A percentile compares a stretch with the other conserved stretches of the same genome.
These are phyloP conservation scores for Trachemys scripta DNA, from an alignment of 2,113 vertebrate genomes.

Conservation along the genomic window DNA sequence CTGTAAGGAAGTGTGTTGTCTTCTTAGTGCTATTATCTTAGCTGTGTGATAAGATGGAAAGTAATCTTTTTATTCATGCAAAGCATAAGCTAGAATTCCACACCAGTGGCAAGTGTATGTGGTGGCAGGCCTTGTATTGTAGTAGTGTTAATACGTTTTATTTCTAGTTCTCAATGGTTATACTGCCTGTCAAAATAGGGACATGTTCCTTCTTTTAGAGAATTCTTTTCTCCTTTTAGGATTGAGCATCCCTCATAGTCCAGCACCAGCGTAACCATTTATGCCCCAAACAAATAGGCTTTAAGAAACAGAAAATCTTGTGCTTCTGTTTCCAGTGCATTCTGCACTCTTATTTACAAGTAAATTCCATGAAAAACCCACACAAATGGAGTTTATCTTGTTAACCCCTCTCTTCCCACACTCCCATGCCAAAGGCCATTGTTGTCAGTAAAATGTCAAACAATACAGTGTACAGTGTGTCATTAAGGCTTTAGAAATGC, in stretches of 20 bases:
- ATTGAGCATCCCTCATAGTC: constrained; percentile 1
- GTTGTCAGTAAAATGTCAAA: constrained; percentile 71
- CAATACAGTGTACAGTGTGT: constrained; percentile 46
- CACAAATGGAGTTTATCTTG: constrained; percentile 53
- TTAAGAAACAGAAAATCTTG: background rate
- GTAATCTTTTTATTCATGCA: background rate
- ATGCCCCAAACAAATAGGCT: background rate
- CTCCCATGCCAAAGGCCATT: constrained; percentile 24
- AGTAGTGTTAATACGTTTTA: background rate
- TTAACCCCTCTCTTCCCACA: constrained; percentile 62
- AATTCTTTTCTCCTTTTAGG: background rate
- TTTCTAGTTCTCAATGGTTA: background rate
- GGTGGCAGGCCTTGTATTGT: background rate
- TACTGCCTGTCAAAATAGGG: background rate
- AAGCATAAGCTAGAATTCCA: background rate
- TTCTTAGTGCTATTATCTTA: background rate
- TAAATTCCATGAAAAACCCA: constrained; percentile 48
- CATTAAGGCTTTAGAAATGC: constrained; percentile 32
- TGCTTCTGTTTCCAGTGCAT: constrained; percentile 1
- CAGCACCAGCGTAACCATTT: background rate
- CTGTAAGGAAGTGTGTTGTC: background rate
- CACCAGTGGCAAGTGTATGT: background rate
- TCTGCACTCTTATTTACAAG: background rate
- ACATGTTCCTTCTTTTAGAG: background rate
- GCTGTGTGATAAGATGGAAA: background rate